Percentiles rank a stretch among this genome's conserved stretches.
Conservation (phyloP, 2,113 vertebrate species). For the Labeo catla region DNA sequence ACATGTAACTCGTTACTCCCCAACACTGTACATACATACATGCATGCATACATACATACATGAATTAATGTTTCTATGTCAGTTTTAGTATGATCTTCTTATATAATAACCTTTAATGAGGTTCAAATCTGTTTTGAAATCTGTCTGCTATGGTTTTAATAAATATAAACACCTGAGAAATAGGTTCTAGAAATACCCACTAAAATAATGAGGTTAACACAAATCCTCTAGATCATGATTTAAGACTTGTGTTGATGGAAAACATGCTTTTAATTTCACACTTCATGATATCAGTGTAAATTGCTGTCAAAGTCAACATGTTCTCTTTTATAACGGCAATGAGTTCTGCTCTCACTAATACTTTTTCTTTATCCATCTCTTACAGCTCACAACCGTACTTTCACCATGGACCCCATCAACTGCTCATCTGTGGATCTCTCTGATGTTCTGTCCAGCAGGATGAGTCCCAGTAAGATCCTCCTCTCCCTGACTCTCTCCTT, state of each 20-base stretch:
- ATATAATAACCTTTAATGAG: too few relatives aligned
- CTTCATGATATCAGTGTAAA: not conserved
- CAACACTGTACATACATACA: too few relatives aligned
- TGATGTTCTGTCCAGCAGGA: constrained; percentile 6
- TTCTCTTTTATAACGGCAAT: not conserved
- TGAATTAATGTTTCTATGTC: too few relatives aligned
- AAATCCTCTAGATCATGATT: not conserved
- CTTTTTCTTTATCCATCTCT: constrained; percentile 10
- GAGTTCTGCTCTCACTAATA: not conserved
- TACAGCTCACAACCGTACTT: not conserved
- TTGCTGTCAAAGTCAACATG: not conserved
- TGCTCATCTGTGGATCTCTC: constrained; percentile 42
- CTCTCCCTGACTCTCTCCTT: constrained; percentile 81
- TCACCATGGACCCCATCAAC: constrained; percentile 43
- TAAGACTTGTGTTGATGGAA: not conserved
- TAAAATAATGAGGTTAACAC: not conserved
- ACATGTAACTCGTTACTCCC: too few relatives aligned
- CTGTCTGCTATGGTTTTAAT: not conserved
- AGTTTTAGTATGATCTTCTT: too few relatives aligned
- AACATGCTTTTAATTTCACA: not conserved
- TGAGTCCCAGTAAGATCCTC: constrained; percentile 71
- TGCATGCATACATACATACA: too few relatives aligned
- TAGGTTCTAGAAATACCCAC: not conserved
- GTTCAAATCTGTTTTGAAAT: not conserved
- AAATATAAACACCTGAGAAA: not conserved